A percentile compares a stretch with the other conserved stretches of the same genome.
These are phyloP conservation scores for Ceratoteleas bidentatus DNA, from an alignment of 1,140 invertebrate genomes.

Conservation along the genomic window DNA sequence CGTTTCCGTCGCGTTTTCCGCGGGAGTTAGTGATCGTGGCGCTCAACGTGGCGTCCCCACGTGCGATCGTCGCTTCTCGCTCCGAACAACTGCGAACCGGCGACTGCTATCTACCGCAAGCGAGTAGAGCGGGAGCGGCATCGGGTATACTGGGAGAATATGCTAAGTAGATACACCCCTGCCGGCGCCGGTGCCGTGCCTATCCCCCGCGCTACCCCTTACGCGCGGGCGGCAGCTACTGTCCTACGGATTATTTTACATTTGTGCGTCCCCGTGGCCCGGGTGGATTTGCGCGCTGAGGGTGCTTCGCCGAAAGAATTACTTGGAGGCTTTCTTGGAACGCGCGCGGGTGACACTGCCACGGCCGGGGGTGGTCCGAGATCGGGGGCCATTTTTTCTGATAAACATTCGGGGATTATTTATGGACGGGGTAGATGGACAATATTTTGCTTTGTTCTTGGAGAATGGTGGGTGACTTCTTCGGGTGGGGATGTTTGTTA, in stretches of 20 bases:
- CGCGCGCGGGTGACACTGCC: not conserved
- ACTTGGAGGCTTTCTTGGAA: conserved; percentile 12
- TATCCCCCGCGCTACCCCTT: conserved; percentile 52
- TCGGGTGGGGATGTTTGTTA: no score
- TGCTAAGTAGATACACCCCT: conserved; percentile 80
- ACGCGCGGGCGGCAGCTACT: conserved; percentile 50
- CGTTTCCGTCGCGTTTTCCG: conserved; percentile 33
- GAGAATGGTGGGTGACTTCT: not conserved
- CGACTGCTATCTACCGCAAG: conserved; percentile 76
- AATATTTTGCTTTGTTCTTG: not conserved
- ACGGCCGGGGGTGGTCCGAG: not conserved
- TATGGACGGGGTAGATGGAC: not conserved
- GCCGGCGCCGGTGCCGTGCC: conserved; percentile 66
- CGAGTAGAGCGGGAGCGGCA: conserved; percentile 71
- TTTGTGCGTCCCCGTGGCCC: conserved; percentile 52
- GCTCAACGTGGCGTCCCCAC: conserved; percentile 25
- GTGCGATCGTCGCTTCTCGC: conserved; percentile 54
- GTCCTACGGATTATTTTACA: conserved; percentile 61
- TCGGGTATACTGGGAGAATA: conserved; percentile 78
- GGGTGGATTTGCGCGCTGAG: conserved; percentile 37
- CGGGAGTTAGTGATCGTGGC: conserved; percentile 32
- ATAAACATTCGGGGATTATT: conserved; percentile 30
- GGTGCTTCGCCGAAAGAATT: conserved; percentile 27
- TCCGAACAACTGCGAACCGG: conserved; percentile 70
- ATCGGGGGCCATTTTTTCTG: conserved; percentile 17